Base-by-base conservation (phyloP, 1,140 invertebrate genomes). In the Thalassaphorura encarpata region DNA sequence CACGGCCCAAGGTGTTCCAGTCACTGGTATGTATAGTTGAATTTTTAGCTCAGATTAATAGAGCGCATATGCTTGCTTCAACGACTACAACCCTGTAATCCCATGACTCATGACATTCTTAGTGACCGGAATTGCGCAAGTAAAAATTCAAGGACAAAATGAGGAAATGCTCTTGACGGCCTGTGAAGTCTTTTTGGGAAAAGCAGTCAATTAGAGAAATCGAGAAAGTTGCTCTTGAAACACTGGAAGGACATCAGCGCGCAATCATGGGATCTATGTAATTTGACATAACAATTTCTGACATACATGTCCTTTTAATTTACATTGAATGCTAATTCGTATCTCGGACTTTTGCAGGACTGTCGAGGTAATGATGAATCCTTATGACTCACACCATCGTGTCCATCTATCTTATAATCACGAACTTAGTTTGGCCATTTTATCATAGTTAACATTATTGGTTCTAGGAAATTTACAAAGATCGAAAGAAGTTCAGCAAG, bases 231-330 rank as follows among this genome's bases (percentile, higher is more conserved):
- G 93, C 93, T 24, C 76, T 95, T 45, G 92, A 96, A 36, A 98
- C 94, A 41, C 74, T 98, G 21, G 94, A 98, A 75, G 94, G 94
- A 60, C 94, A 98, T 72, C 94, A 98, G 74, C 76, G 94, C 63
- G 93, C 93, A 56, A 97, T 97, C 55, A 98, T 98, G 93, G 94
- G 94, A 8, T 92, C 89, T 59, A 97, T 97, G 93, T n/a, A n/a
- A n/a, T n/a, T n/a, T n/a, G n/a, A n/a, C n/a, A n/a, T n/a, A n/a
- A n/a, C n/a, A n/a, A n/a, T n/a, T n/a, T n/a, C n/a, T n/a, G n/a
- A n/a, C n/a, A n/a, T n/a, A n/a, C n/a, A n/a, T n/a, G n/a, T n/a
- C n/a, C n/a, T n/a, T n/a, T n/a, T n/a, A n/a, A n/a, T n/a, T n/a
- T n/a, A n/a, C n/a, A n/a, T n/a, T n/a, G n/a, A n/a, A n/a, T n/a